phyloP scores from a whole-genome alignment of 1,140 invertebrate species.

The Tigriopus japonicus region DNA sequence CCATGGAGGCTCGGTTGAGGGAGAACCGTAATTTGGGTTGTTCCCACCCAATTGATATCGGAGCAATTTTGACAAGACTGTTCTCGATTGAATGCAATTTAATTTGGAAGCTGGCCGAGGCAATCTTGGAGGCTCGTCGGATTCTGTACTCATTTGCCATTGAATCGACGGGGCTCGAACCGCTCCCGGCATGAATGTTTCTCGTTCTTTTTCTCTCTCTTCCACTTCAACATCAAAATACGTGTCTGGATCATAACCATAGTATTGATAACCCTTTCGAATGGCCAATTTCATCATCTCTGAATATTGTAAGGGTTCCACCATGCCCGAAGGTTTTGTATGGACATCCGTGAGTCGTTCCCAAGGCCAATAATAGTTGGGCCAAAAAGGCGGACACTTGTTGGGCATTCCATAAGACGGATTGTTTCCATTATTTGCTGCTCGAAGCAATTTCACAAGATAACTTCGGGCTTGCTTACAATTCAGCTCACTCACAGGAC shows the following conservation, averaged over 20 bases:
- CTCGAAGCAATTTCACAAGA: slow-evolving; percentile 11
- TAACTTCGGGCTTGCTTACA: slow-evolving; percentile 11
- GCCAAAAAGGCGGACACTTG: slow-evolving; percentile 13
- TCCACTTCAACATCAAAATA: slow-evolving; percentile 4
- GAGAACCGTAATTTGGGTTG: slow-evolving; percentile 13
- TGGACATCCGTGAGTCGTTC: slow-evolving; percentile 12
- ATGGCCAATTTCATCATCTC: slow-evolving; percentile 15
- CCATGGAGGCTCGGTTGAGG: slow-evolving; percentile 11
- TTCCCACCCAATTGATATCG: slow-evolving; percentile 12
- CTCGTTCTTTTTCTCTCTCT: neutral
- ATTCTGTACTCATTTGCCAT: neutral
- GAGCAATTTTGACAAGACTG: slow-evolving; percentile 6
- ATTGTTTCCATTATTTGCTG: slow-evolving; percentile 8
- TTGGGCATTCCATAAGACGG: slow-evolving; percentile 9
- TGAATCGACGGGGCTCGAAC: too few species aligned
- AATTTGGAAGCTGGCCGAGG: neutral
- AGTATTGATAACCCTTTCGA: slow-evolving; percentile 13
- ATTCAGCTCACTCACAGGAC: slow-evolving; percentile 9
- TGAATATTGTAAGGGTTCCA: slow-evolving; percentile 12
- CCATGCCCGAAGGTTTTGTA: slow-evolving; percentile 9
- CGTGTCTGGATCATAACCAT: slow-evolving; percentile 8
- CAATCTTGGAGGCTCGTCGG: slow-evolving; percentile 1
- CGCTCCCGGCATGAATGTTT: too few species aligned
- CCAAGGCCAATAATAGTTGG: slow-evolving; percentile 15
- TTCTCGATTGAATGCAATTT: slow-evolving; percentile 10